Conservation (phyloP, 2,113 vertebrate genomes). For the Proterorhinus semilunaris region DNA sequence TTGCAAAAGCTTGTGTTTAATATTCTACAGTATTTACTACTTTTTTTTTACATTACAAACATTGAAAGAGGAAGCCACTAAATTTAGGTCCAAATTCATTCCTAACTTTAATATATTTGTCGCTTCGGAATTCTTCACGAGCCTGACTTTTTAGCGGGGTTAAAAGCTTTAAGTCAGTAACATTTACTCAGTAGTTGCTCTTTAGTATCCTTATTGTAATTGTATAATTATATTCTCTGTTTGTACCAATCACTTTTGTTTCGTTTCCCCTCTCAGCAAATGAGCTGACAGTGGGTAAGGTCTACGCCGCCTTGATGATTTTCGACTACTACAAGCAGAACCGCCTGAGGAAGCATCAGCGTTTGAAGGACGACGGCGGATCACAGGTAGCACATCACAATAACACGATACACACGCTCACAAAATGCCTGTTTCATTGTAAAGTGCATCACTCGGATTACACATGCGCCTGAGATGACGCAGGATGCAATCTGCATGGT, state of each 20-base stretch:
- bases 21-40: too few species aligned
- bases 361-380: constrained; percentile 66
- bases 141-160: too few species aligned
- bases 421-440: not conserved
- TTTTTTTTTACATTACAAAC: too few species aligned
- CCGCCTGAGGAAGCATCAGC: constrained; percentile 82
- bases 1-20: too few species aligned
- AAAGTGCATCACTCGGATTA: not conserved
- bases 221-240: constrained; percentile 11
- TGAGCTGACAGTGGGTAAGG: constrained; percentile 95
- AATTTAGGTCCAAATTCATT: too few species aligned
- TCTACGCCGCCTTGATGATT: constrained; percentile 96
- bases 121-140: too few species aligned
- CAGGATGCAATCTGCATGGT: not conserved
- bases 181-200: too few species aligned
- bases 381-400: constrained; percentile 56
- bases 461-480: not conserved
- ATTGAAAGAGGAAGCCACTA: too few species aligned
- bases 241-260: constrained; percentile 1
- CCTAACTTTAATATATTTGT: too few species aligned
- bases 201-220: not conserved
- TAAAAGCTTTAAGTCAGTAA: too few species aligned
- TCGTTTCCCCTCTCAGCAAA: constrained; percentile 77
- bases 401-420: not conserved
- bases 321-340: constrained; percentile 98